phyloP scores from a whole-genome alignment of 2,797 vertebrate genomes.

The Takifugu ocellatus region DNA sequence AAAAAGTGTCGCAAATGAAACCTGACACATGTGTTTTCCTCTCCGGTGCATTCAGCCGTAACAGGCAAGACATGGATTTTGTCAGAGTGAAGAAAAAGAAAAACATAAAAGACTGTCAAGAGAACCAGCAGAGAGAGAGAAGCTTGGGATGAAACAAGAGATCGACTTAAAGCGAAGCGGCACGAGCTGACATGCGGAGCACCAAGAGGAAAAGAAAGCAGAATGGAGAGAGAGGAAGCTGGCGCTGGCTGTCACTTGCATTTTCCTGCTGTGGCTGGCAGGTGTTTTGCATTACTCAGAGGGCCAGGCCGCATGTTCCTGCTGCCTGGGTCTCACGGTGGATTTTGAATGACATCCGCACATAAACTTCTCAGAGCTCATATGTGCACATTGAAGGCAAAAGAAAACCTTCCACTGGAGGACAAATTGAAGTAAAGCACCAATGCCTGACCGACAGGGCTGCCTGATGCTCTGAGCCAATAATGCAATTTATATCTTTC shows the following conservation, averaged over 20 bases:
- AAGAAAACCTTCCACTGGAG: slow-evolving; percentile 46
- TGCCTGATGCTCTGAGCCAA: too few relatives aligned
- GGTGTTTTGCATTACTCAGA: slow-evolving; percentile 64
- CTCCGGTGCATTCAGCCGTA: slow-evolving; percentile 8
- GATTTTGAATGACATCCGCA: slow-evolving; percentile 32
- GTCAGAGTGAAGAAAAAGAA: slow-evolving; percentile 8
- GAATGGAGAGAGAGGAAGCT: slow-evolving; percentile 35
- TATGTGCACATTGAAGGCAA: slow-evolving; percentile 37
- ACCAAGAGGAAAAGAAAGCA: slow-evolving; percentile 34
- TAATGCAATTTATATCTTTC: slow-evolving; percentile 17
- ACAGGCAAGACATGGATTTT: slow-evolving; percentile 39
- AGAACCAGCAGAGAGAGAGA: slow-evolving; percentile 36
- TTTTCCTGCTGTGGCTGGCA: slow-evolving; percentile 46
- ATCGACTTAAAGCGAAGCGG: slow-evolving; percentile 44
- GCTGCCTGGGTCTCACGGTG: slow-evolving; percentile 25
- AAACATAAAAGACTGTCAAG: slow-evolving; percentile 37
- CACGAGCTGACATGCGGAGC: slow-evolving; percentile 31
- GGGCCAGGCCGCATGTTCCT: slow-evolving; percentile 3
- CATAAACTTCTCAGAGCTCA: slow-evolving; percentile 19
- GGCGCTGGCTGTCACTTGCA: slow-evolving; percentile 48
- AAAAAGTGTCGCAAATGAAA: neutral
- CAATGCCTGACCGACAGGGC: neutral
- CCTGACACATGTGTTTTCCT: neutral
- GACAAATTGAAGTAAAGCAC: slow-evolving; percentile 41
- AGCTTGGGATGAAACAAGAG: slow-evolving; percentile 41